A percentile compares a stretch with the other conserved stretches of the same genome.
Evolutionary conservation across 2,113 vertebrate species (phyloP).

Genomic region (Myocastor coypus): DNA sequence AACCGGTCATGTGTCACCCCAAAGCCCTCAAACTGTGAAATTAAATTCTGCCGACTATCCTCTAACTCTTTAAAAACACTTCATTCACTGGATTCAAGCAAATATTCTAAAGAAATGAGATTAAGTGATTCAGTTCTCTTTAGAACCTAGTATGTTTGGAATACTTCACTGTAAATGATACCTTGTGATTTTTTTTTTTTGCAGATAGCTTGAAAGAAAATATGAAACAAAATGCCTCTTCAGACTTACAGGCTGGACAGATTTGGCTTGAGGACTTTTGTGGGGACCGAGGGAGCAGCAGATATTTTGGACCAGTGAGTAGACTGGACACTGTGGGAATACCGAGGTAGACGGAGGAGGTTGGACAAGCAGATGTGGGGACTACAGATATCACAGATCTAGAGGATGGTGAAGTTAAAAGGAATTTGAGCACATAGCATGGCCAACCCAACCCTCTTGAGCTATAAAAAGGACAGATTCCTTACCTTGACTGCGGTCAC

Average conservation of each 20-base stretch:
- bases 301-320: background rate
- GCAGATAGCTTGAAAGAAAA: constrained; percentile 8
- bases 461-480: background rate
- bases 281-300: background rate
- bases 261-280: background rate
- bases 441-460: background rate
- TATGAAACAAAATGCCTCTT: background rate
- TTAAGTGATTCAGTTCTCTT: background rate
- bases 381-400: background rate
- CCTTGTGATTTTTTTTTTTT: background rate
- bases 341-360: background rate
- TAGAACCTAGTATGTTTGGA: background rate
- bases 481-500: background rate
- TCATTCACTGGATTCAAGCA: background rate
- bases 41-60: background rate
- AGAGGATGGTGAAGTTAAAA: background rate
- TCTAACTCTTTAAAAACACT: background rate
- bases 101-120: background rate
- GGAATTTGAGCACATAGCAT: background rate
- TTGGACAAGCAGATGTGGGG: background rate
- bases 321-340: background rate
- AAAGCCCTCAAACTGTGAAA: background rate
- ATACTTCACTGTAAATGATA: background rate
- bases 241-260: background rate
- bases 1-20: background rate